These are phyloP conservation scores for Volucella bombylans DNA, from an alignment of 2,888 invertebrate genomes.

Conservation along the genomic window DNA sequence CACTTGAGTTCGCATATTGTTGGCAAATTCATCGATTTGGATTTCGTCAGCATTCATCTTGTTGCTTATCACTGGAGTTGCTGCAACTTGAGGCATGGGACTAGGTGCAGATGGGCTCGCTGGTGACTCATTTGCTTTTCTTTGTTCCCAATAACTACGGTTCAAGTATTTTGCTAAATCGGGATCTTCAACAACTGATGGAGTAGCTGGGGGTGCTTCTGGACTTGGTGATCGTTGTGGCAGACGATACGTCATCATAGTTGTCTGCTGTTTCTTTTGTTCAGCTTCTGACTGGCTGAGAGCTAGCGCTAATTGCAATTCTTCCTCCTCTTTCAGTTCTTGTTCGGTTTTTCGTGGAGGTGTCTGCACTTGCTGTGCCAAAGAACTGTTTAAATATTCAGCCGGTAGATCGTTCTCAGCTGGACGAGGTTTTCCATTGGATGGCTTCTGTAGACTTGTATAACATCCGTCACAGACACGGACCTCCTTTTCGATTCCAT, in stretches of 20 bases:
- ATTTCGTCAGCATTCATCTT: no score
- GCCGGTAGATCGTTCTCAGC: constrained; percentile 89
- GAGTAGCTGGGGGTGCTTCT: constrained; percentile 77
- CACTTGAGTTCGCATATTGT: no score
- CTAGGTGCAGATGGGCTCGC: constrained; percentile 86
- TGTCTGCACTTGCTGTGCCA: constrained; percentile 90
- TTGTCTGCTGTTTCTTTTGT: constrained; percentile 79
- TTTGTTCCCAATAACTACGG: constrained; percentile 95
- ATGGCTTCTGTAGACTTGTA: constrained; percentile 87
- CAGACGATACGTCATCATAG: constrained; percentile 78
- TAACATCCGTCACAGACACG: constrained; percentile 98
- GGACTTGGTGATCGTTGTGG: constrained; percentile 80
- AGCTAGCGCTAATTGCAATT: constrained; percentile 96
- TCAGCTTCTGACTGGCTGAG: constrained; percentile 99
- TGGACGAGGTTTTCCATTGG: constrained; percentile 83
- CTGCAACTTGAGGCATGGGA: constrained; percentile 83
- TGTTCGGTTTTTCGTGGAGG: constrained; percentile 91
- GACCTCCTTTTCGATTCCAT: constrained; percentile 99
- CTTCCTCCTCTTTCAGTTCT: constrained; percentile 96
- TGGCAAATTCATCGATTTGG: no score
- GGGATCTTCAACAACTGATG: constrained; percentile 85
- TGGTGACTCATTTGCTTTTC: constrained; percentile 84
- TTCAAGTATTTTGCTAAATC: constrained; percentile 97
- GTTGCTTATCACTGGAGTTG: constrained; percentile 61
- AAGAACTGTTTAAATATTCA: constrained; percentile 91